Percentiles rank a stretch among this genome's conserved stretches.
These are phyloP conservation scores for Cygnus olor DNA, from an alignment of 2,797 vertebrate species.

Conservation along the genomic window DNA sequence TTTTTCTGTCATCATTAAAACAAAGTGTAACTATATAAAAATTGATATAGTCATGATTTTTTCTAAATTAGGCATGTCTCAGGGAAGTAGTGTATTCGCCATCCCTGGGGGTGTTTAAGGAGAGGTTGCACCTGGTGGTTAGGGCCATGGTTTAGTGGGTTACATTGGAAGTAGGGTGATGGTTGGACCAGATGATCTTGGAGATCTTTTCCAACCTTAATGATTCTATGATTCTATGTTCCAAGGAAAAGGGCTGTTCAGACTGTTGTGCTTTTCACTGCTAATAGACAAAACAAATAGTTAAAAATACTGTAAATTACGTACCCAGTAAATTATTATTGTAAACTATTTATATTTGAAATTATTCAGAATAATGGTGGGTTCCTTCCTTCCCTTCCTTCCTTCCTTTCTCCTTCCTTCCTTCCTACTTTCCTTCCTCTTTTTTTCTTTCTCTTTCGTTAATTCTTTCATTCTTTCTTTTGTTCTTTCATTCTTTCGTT, in stretches of 20 bases:
- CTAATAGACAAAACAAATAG: background rate
- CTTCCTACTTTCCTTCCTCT: background rate
- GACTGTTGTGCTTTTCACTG: background rate
- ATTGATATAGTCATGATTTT: background rate
- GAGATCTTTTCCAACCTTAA: too few species aligned
- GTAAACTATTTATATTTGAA: background rate
- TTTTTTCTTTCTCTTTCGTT: too few species aligned
- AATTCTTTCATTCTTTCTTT: background rate
- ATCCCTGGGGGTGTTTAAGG: too few species aligned
- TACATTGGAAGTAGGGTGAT: too few species aligned
- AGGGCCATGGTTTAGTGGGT: too few species aligned
- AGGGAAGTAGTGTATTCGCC: background rate
- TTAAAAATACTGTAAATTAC: background rate
- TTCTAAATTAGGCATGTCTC: background rate
- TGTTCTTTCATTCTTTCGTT: background rate
- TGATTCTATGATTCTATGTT: background rate
- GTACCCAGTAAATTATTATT: background rate
- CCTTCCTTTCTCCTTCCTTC: background rate
- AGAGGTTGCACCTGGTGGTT: too few species aligned
- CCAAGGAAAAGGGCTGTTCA: background rate
- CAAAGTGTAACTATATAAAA: background rate
- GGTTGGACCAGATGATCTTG: too few species aligned
- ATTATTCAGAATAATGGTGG: background rate
- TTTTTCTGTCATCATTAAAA: background rate
- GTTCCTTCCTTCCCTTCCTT: background rate